Percentiles rank a stretch among this genome's conserved stretches.
These are phyloP conservation scores for Bombus breviceps DNA, from an alignment of 1,140 invertebrate genomes.

Conservation along the genomic window DNA sequence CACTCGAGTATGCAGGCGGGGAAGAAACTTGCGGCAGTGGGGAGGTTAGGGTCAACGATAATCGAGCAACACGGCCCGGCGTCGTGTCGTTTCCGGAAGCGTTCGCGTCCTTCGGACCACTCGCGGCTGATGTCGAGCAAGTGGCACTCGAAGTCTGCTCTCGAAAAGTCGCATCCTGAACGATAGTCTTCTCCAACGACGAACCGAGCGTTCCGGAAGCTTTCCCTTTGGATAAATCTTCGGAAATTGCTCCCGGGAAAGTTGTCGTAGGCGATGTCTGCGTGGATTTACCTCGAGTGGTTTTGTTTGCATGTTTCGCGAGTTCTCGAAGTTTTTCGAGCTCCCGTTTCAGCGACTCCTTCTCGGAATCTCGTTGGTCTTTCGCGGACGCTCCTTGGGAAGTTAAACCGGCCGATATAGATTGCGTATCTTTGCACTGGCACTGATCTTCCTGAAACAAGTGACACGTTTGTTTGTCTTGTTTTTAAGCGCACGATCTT, in stretches of 20 bases:
- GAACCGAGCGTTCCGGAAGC: neutral
- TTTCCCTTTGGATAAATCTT: neutral
- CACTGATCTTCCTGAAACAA: conserved; percentile 25
- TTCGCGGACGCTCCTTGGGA: neutral
- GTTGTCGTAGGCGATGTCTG: conserved; percentile 61
- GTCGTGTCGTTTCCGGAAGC: neutral
- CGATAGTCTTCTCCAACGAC: neutral
- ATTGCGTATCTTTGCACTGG: neutral
- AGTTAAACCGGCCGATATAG: neutral
- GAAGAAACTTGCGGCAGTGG: neutral
- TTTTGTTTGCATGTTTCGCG: conserved; percentile 35
- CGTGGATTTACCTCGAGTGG: conserved; percentile 50
- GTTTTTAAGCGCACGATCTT: no score
- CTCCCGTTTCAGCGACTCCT: conserved; percentile 57
- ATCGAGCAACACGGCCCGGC: neutral
- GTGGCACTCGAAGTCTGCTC: neutral
- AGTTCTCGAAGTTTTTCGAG: conserved; percentile 64
- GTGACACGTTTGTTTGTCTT: no score
- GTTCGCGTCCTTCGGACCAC: neutral
- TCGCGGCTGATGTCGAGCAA: neutral
- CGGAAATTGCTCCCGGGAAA: neutral
- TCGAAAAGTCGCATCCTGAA: neutral
- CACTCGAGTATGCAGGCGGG: neutral
- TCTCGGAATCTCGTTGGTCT: conserved; percentile 16
- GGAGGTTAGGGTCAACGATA: neutral